phyloP scores from a whole-genome alignment of 2,113 vertebrate genomes.

The Sturnira hondurensis region DNA sequence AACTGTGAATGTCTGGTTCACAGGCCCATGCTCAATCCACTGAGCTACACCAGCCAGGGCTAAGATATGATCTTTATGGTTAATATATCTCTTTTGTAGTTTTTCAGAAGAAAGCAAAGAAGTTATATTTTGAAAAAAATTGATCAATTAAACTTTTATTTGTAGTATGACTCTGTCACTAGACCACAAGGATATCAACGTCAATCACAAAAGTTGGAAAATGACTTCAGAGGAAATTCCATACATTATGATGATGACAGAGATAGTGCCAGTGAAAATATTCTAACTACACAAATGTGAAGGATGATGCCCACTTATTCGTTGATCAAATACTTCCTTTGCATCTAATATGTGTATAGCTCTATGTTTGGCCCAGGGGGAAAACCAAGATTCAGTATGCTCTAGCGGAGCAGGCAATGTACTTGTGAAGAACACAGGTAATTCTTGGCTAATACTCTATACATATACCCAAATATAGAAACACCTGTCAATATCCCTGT shows the following conservation, averaged over 20 bases:
- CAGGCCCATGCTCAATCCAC: too few species aligned
- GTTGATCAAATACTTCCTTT: background rate
- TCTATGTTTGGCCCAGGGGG: background rate
- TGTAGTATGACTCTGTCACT: background rate
- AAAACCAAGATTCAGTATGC: background rate
- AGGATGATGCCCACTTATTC: background rate
- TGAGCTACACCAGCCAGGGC: too few species aligned
- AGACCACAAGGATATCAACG: background rate
- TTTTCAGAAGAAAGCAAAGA: too few species aligned
- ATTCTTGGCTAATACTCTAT: background rate
- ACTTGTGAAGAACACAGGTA: background rate
- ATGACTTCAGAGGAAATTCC: background rate
- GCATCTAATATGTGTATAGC: background rate
- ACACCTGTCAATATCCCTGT: background rate
- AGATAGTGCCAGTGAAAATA: background rate
- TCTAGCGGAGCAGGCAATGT: background rate
- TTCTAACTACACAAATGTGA: background rate
- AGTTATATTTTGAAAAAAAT: too few species aligned
- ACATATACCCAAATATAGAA: background rate
- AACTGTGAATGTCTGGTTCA: too few species aligned
- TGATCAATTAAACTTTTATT: background rate
- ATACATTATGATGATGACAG: background rate
- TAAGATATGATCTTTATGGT: too few species aligned
- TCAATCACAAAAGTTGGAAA: conserved; percentile 29
- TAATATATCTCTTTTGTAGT: too few species aligned